Evolutionary conservation across 37 sponge, comb jelly and placozoan genomes (phyloP).

Genomic region (Cliona cf. orientalis): DNA sequence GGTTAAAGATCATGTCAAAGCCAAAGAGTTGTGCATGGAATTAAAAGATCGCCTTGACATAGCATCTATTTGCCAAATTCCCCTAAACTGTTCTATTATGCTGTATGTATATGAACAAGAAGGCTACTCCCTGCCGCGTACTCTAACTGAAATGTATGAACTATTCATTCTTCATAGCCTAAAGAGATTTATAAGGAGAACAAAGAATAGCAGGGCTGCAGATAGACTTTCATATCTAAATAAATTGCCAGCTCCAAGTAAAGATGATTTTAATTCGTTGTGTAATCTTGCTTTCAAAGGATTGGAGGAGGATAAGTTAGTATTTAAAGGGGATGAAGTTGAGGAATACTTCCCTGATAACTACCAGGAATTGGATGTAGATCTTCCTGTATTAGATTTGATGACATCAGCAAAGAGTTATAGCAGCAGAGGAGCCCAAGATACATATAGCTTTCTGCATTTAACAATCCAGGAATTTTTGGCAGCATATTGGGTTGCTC

Average conservation of each 20-base stretch:
- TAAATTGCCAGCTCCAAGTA: no score
- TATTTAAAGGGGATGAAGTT: background rate
- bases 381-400: background rate
- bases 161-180: constrained; percentile 4
- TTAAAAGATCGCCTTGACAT: background rate
- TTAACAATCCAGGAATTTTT: constrained; percentile 26
- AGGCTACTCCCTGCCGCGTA: background rate
- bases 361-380: background rate
- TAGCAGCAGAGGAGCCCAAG: background rate
- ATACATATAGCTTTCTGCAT: constrained; percentile 8
- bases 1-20: background rate
- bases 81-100: constrained; percentile 17
- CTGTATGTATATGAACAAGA: background rate
- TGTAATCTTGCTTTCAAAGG: background rate
- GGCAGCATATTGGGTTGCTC: constrained; percentile 12
- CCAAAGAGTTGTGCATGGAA: background rate
- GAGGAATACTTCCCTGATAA: background rate
- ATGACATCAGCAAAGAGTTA: background rate
- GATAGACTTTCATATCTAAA: background rate
- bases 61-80: background rate
- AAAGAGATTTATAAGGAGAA: background rate
- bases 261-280: no score
- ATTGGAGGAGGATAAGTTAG: constrained; percentile 1
- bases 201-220: background rate
- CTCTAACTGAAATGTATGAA: constrained; percentile 8